These are phyloP conservation scores for Papilio aristodemus DNA, from an alignment of 1,140 invertebrate species.

Conservation along the genomic window DNA sequence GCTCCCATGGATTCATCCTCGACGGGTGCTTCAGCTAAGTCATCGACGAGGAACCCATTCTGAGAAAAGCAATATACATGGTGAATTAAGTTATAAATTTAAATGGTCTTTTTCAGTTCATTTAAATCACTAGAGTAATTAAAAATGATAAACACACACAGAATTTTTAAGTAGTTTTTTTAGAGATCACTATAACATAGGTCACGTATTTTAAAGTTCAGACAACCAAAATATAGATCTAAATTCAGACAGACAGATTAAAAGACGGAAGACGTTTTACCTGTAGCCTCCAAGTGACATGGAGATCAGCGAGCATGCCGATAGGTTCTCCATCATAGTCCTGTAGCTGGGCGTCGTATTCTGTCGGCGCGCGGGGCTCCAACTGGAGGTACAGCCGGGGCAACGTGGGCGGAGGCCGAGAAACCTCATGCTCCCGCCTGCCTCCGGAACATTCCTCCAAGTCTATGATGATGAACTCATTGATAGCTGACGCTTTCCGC, in stretches of 20 bases:
- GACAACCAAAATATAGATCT: no score
- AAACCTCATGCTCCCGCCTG: conserved; percentile 38
- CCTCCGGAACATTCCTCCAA: conserved; percentile 39
- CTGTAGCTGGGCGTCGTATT: conserved; percentile 51
- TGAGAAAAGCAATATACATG: conserved; percentile 23
- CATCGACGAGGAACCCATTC: conserved; percentile 56
- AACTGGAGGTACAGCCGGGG: conserved; percentile 65
- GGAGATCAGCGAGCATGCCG: conserved; percentile 67
- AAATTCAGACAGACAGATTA: neutral
- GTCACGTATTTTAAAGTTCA: no score
- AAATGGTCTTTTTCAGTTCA: neutral
- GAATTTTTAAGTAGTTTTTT: no score
- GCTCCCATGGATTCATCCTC: neutral
- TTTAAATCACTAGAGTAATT: neutral
- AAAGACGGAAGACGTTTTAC: conserved; percentile 34
- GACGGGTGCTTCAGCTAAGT: conserved; percentile 40
- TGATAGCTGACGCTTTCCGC: conserved; percentile 34
- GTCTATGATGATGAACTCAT: conserved; percentile 43
- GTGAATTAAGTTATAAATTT: no score
- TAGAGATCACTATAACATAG: no score
- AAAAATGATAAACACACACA: neutral
- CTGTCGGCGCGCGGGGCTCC: conserved; percentile 58
- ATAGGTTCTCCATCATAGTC: conserved; percentile 65
- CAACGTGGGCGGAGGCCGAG: conserved; percentile 60
- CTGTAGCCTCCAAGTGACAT: conserved; percentile 60